phyloP scores from a whole-genome alignment of 2,113 vertebrate genomes.

The Ciconia maguari region DNA sequence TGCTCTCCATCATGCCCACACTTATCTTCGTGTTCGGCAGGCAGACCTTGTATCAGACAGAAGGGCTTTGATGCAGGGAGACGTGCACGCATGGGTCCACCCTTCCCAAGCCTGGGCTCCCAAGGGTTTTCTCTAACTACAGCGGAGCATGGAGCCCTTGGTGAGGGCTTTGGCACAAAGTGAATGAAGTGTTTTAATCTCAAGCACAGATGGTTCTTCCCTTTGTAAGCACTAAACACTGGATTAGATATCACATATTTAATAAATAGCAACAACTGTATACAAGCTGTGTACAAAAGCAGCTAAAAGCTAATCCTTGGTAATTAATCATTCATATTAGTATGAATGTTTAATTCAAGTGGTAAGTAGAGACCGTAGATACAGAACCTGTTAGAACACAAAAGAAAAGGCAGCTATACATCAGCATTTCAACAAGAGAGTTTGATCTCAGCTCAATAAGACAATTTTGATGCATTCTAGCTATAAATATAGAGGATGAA shows the following conservation, averaged over 20 bases:
- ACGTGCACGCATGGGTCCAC: not conserved
- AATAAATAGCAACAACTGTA: slow-evolving; percentile 44
- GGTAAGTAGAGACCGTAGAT: not conserved
- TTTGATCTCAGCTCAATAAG: not conserved
- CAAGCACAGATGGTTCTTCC: slow-evolving; percentile 18
- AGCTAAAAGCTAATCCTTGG: slow-evolving; percentile 21
- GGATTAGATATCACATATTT: slow-evolving; percentile 37
- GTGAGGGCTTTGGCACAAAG: not conserved
- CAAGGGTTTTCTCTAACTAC: not conserved
- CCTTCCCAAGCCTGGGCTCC: not conserved
- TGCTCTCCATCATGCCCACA: not conserved
- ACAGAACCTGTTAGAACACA: not conserved
- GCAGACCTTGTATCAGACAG: not conserved
- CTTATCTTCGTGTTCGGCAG: not conserved
- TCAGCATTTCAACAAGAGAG: not conserved
- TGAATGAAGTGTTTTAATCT: slow-evolving; percentile 1
- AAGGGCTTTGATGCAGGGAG: not conserved
- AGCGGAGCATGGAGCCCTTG: not conserved
- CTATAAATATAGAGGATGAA: not conserved
- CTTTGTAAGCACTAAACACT: slow-evolving; percentile 12
- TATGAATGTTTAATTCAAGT: not conserved
- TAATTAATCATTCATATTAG: not conserved
- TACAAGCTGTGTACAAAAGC: slow-evolving; percentile 12
- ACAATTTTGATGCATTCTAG: not conserved
- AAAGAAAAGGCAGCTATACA: not conserved